Conservation (phyloP, 2,888 invertebrate genomes). For the Sisyra nigra region DNA sequence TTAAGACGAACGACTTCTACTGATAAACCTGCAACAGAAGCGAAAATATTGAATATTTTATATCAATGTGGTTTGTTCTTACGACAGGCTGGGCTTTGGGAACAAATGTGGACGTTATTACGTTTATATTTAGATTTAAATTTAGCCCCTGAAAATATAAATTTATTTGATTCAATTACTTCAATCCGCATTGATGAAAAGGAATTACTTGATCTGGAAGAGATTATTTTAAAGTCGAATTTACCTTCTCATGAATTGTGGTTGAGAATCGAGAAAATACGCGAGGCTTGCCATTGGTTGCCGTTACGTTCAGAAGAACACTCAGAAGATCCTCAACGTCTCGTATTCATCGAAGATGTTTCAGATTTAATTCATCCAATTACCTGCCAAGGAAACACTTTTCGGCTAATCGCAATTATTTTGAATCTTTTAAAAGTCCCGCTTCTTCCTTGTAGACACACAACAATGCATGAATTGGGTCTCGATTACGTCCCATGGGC, state of each 20-base stretch:
- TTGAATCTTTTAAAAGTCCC: conserved; percentile 43
- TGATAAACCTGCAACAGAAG: conserved; percentile 23
- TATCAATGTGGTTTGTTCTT: conserved; percentile 41
- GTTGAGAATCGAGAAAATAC: conserved; percentile 55
- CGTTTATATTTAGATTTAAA: conserved; percentile 52
- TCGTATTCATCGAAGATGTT: conserved; percentile 44
- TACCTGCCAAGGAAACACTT: conserved; percentile 35
- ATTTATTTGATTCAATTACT: conserved; percentile 17
- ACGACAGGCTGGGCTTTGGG: conserved; percentile 57
- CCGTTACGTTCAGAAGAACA: conserved; percentile 31
- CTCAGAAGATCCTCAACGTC: conserved; percentile 45
- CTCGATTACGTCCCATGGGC: conserved; percentile 29
- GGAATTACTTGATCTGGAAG: conserved; percentile 40
- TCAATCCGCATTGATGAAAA: conserved; percentile 25
- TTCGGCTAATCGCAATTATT: conserved; percentile 40
- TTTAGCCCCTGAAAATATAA: conserved; percentile 28
- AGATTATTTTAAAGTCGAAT: conserved; percentile 38
- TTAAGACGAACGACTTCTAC: conserved; percentile 21
- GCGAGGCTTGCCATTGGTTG: conserved; percentile 57
- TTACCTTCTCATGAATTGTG: conserved; percentile 58
- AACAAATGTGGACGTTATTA: conserved; percentile 55
- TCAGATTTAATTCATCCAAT: conserved; percentile 53
- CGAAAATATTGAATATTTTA: conserved; percentile 27
- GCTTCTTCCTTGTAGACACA: conserved; percentile 31
- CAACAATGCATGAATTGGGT: conserved; percentile 26